These are phyloP conservation scores for Dinomys branickii DNA, from an alignment of 2,113 vertebrate genomes.

Conservation along the genomic window DNA sequence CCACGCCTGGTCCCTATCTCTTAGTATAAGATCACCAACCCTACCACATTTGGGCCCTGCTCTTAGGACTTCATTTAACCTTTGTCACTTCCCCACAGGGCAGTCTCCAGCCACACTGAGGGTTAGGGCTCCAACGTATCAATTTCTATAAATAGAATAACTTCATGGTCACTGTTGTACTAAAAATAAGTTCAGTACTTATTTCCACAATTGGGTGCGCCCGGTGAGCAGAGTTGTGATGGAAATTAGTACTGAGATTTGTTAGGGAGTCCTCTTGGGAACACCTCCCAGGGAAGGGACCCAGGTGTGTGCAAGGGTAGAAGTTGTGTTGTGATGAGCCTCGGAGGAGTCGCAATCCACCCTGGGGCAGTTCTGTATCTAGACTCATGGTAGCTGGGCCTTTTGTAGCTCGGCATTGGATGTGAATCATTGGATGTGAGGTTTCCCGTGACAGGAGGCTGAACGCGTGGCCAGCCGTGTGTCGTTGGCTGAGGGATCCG, in stretches of 20 bases:
- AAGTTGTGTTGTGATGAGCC: neutral
- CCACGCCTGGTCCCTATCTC: neutral
- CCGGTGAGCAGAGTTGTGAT: neutral
- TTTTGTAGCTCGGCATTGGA: neutral
- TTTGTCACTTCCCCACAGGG: neutral
- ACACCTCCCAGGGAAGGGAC: neutral
- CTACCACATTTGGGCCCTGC: neutral
- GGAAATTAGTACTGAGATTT: neutral
- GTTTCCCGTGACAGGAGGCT: neutral
- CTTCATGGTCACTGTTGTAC: neutral
- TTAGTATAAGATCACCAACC: neutral
- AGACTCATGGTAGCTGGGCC: neutral
- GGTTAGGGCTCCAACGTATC: neutral
- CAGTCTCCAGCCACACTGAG: neutral
- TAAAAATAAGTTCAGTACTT: neutral
- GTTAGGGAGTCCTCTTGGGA: neutral
- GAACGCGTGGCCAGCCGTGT: neutral
- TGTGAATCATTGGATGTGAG: neutral
- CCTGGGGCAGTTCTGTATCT: neutral
- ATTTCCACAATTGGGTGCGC: neutral
- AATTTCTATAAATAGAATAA: neutral
- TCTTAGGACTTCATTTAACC: neutral
- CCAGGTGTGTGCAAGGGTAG: neutral
- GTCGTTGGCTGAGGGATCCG: neutral
- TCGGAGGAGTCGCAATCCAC: neutral